phyloP scores from a whole-genome alignment of 2,888 invertebrate species.

The Sphecodes monilicornis region DNA sequence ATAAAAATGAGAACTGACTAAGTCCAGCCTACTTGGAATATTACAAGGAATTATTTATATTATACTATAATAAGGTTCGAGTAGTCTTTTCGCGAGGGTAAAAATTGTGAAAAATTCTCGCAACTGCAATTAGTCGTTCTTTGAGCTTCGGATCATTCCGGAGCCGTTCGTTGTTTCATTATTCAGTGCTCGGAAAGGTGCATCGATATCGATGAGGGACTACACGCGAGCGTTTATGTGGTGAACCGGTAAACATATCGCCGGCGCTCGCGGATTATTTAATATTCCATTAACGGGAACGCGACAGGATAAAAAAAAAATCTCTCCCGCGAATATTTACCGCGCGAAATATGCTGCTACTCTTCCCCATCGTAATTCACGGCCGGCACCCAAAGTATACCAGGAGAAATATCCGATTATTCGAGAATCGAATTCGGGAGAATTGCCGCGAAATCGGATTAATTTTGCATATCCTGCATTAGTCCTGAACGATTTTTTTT shows the following conservation, averaged over 20 bases:
- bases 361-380: constrained; percentile 36
- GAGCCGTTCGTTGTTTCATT: neutral
- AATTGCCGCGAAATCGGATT: constrained; percentile 52
- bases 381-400: constrained; percentile 15
- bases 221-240: constrained; percentile 1
- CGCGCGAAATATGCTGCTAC: constrained; percentile 43
- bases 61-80: neutral
- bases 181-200: neutral
- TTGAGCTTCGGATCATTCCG: neutral
- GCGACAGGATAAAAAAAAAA: constrained; percentile 41
- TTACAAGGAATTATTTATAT: neutral
- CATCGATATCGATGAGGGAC: neutral
- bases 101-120: neutral
- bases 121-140: neutral
- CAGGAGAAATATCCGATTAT: constrained; percentile 56
- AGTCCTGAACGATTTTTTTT: constrained; percentile 45
- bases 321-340: constrained; percentile 25
- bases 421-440: constrained; percentile 56
- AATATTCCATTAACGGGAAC: constrained; percentile 56
- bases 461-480: constrained; percentile 52
- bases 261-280: constrained; percentile 31
- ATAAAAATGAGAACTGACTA: neutral
- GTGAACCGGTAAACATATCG: constrained; percentile 20
- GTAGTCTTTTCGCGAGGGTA: neutral
- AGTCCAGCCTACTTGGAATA: neutral